Evolutionary conservation across 37 sponge, comb jelly and placozoan species (phyloP).

Genomic region (Tethya wilhelma): DNA sequence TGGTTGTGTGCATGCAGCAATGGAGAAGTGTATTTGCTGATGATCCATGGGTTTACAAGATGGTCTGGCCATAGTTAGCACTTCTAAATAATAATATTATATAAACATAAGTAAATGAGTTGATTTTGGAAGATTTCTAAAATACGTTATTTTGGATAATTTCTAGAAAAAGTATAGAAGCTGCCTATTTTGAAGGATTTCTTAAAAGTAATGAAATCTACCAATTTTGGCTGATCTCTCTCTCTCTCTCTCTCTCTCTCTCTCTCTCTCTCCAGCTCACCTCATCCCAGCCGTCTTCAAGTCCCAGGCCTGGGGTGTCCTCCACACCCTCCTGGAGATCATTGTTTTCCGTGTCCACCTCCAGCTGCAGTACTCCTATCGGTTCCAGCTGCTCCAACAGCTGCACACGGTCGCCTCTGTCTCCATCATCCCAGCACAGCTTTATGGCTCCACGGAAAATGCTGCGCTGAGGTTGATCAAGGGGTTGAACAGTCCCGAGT

Average conservation of each 20-base stretch:
- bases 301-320: slow-evolving; percentile 67
- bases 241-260: background rate
- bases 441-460: slow-evolving; percentile 58
- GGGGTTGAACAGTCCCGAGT: slow-evolving; percentile 46
- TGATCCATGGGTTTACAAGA: too few species aligned
- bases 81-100: background rate
- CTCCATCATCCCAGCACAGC: slow-evolving; percentile 72
- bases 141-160: too few species aligned
- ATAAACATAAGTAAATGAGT: too few species aligned
- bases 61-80: background rate
- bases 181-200: too few species aligned
- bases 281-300: slow-evolving; percentile 62
- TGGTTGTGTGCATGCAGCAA: too few species aligned
- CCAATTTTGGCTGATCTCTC: background rate
- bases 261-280: slow-evolving; percentile 42
- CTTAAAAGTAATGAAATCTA: too few species aligned
- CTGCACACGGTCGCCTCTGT: slow-evolving; percentile 62
- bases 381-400: slow-evolving; percentile 66
- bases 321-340: slow-evolving; percentile 72
- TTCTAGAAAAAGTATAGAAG: too few species aligned
- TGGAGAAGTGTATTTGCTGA: too few species aligned
- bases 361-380: slow-evolving; percentile 51
- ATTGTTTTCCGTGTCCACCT: slow-evolving; percentile 73
- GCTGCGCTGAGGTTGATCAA: slow-evolving; percentile 58
- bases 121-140: too few species aligned